Evolutionary conservation across 1,140 invertebrate species (phyloP).

Genomic region (Drosophila auraria): DNA sequence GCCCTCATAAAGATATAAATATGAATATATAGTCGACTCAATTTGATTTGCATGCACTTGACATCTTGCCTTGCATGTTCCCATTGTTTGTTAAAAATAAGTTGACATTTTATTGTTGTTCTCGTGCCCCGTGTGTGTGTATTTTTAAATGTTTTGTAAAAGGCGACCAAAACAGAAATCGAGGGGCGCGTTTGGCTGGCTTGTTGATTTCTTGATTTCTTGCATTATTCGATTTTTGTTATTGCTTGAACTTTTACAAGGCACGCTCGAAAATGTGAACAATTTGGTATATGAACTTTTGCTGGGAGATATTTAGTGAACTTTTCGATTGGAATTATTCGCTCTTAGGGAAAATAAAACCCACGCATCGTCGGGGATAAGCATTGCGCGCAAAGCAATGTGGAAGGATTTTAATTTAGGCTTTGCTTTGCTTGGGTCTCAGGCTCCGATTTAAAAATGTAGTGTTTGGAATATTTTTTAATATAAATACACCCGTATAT

Average conservation of each 20-base stretch:
- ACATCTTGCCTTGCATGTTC: conserved; percentile 41
- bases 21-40: neutral
- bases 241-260: conserved; percentile 1
- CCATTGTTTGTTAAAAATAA: conserved; percentile 56
- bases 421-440: too few species aligned
- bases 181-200: conserved; percentile 33
- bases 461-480: neutral
- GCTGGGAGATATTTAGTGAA: neutral
- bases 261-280: neutral
- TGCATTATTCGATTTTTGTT: conserved; percentile 34
- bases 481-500: neutral
- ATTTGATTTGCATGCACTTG: conserved; percentile 58
- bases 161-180: conserved; percentile 26
- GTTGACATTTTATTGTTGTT: conserved; percentile 58
- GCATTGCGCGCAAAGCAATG: too few species aligned
- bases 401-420: too few species aligned
- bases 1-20: neutral
- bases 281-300: neutral
- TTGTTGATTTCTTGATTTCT: conserved; percentile 11
- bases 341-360: neutral
- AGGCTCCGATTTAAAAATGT: too few species aligned
- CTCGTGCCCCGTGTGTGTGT: conserved; percentile 15
- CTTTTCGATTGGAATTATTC: neutral
- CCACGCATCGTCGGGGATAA: too few species aligned
- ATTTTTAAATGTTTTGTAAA: conserved; percentile 49